Evolutionary conservation across 2,113 vertebrate genomes (phyloP).

Genomic region (Hyperoodon ampullatus): DNA sequence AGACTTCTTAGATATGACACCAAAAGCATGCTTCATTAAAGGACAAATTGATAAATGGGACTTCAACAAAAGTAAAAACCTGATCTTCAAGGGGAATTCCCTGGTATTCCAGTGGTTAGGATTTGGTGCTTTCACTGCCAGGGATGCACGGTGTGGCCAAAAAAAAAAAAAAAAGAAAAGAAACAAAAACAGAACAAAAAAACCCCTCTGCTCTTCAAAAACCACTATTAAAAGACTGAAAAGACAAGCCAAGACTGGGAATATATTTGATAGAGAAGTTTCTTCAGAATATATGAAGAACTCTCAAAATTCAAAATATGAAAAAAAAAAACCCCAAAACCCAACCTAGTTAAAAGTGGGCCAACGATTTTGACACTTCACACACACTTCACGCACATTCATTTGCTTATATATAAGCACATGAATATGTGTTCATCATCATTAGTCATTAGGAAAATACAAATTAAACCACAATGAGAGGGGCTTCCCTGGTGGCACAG

Average conservation of each 20-base stretch:
- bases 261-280: neutral
- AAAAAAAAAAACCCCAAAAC: neutral
- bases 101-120: neutral
- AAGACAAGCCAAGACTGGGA: neutral
- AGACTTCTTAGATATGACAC: neutral
- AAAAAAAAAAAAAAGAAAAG: neutral
- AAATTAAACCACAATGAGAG: neutral
- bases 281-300: neutral
- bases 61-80: neutral
- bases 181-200: neutral
- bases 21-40: neutral
- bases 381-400: neutral
- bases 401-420: neutral
- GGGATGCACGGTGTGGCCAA: neutral
- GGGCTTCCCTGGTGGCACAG: too few relatives aligned
- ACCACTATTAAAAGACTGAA: neutral
- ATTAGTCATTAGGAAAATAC: neutral
- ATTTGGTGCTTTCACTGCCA: neutral
- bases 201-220: neutral
- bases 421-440: neutral
- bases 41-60: neutral
- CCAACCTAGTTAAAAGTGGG: neutral
- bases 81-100: neutral
- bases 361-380: neutral
- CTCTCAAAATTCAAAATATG: neutral